Conservation (phyloP, 2,888 invertebrate species). For the Agrotis clavis region DNA sequence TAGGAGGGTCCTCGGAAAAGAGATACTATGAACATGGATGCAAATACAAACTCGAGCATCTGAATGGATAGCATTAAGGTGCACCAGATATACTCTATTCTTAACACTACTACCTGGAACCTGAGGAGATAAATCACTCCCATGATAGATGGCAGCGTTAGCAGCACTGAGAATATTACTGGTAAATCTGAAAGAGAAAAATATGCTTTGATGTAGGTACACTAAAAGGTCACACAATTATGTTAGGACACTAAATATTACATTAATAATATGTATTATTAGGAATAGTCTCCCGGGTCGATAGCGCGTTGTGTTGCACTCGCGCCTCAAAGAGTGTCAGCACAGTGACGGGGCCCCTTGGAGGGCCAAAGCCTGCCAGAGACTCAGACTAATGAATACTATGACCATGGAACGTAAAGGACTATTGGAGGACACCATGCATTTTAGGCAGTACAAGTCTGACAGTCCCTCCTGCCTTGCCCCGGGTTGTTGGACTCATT, state of each 20-base stretch:
- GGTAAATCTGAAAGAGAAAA: conserved; percentile 92
- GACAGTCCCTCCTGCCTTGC: no score
- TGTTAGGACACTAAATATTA: background rate
- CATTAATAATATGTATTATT: no score
- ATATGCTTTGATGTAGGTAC: background rate
- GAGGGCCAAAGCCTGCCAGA: no score
- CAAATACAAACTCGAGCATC: conserved; percentile 95
- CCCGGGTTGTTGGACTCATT: no score
- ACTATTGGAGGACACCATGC: no score
- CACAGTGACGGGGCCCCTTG: no score
- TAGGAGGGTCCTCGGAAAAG: conserved; percentile 92
- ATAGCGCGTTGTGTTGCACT: no score
- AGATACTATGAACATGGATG: conserved; percentile 93
- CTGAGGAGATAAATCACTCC: conserved; percentile 96
- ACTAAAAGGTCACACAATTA: background rate
- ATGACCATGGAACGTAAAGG: no score
- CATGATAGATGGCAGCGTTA: conserved; percentile 96
- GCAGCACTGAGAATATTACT: conserved; percentile 95
- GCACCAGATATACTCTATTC: conserved; percentile 97
- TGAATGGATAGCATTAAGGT: conserved; percentile 96
- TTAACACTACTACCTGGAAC: conserved; percentile 96
- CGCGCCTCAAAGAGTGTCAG: no score
- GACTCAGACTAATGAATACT: no score
- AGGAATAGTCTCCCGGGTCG: no score
- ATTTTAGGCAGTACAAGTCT: no score